A percentile compares a stretch with the other conserved stretches of the same genome.
These are phyloP conservation scores for Bubo bubo DNA, from an alignment of 2,113 vertebrate species.

Conservation along the genomic window DNA sequence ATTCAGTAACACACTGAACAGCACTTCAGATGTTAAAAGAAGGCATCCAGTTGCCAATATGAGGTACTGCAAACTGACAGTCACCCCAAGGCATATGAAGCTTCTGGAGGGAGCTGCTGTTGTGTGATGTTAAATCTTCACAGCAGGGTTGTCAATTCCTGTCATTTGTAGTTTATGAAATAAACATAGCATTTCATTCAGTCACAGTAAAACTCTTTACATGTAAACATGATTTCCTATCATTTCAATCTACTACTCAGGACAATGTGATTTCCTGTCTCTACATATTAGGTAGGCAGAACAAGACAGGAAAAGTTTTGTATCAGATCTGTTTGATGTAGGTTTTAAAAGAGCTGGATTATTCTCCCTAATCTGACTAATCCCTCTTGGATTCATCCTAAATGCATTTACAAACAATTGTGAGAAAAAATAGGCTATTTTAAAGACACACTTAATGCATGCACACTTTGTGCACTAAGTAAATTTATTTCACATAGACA, in stretches of 20 bases:
- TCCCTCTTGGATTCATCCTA: neutral
- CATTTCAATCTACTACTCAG: neutral
- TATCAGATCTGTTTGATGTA: neutral
- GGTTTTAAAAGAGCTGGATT: neutral
- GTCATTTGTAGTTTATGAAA: constrained; percentile 11
- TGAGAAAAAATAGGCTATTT: neutral
- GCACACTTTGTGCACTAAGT: neutral
- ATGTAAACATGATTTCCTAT: neutral
- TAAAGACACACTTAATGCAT: rapidly evolving
- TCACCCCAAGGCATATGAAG: neutral
- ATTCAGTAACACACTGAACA: neutral
- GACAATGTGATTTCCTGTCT: neutral
- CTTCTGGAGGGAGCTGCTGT: neutral
- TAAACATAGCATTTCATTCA: neutral
- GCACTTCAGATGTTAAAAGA: constrained; percentile 4
- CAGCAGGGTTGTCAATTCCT: neutral
- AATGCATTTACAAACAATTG: neutral
- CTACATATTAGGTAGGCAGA: neutral
- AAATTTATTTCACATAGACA: neutral
- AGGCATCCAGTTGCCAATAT: neutral
- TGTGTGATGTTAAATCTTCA: neutral
- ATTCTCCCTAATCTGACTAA: neutral
- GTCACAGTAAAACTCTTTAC: neutral
- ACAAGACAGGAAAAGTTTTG: neutral
- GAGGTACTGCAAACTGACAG: neutral